Evolutionary conservation across 2,888 invertebrate genomes (phyloP).

Genomic region (Hirtodrosophila alboralis): DNA sequence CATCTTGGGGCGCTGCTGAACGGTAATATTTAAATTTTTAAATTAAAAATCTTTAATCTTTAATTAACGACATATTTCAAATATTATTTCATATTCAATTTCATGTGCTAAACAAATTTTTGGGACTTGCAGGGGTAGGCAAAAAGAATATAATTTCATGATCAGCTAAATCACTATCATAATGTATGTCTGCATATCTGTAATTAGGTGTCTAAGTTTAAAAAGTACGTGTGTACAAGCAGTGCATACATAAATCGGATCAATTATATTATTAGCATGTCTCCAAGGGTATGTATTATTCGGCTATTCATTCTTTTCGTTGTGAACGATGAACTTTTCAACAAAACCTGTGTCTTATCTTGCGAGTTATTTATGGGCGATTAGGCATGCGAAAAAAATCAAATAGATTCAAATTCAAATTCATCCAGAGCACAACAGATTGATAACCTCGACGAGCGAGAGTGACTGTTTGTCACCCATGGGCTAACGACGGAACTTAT

Average conservation of each 20-base stretch:
- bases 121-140: no score
- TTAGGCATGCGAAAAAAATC: slow-evolving; percentile 33
- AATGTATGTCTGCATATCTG: no score
- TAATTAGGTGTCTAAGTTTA: no score
- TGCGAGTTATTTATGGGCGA: slow-evolving; percentile 25
- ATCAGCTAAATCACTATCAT: no score
- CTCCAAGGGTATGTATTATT: no score
- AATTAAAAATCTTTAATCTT: slow-evolving; percentile 7
- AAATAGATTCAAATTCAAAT: slow-evolving; percentile 32
- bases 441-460: slow-evolving; percentile 56
- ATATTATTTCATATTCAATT: no score
- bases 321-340: slow-evolving; percentile 14
- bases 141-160: no score
- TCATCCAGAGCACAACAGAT: slow-evolving; percentile 8
- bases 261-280: not conserved
- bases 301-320: slow-evolving; percentile 11
- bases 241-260: slow-evolving; percentile 17
- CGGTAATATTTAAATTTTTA: slow-evolving; percentile 11
- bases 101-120: no score
- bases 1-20: slow-evolving; percentile 66
- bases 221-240: no score
- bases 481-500: slow-evolving; percentile 41
- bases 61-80: no score
- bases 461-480: slow-evolving; percentile 1
- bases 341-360: slow-evolving; percentile 47